phyloP scores from a whole-genome alignment of 2,797 vertebrate species.

The Gobionotothen gibberifrons region DNA sequence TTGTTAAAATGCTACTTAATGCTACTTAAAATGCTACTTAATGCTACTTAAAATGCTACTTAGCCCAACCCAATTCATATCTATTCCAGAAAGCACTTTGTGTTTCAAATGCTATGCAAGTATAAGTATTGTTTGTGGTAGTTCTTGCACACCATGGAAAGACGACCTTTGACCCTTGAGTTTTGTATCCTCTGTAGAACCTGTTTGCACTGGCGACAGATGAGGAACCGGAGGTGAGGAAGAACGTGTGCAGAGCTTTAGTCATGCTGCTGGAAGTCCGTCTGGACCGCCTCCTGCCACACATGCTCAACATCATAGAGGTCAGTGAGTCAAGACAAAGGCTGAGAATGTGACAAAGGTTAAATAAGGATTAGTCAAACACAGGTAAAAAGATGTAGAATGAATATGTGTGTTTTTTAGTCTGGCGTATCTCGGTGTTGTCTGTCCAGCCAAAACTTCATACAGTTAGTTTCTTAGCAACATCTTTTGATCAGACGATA shows the following conservation, averaged over 20 bases:
- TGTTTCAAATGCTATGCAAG: background rate
- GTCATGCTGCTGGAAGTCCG: constrained; percentile 96
- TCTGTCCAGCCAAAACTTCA: background rate
- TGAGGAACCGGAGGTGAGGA: constrained; percentile 93
- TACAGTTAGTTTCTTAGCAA: background rate
- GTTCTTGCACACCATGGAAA: background rate
- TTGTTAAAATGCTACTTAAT: background rate
- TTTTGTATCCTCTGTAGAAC: constrained; percentile 78
- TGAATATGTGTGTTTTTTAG: background rate
- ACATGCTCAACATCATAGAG: constrained; percentile 97
- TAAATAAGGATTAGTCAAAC: background rate
- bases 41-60: background rate
- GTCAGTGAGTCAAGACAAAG: constrained; percentile 68
- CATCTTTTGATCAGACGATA: no score
- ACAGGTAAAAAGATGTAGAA: background rate
- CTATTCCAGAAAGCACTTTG: background rate
- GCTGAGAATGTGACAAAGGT: background rate
- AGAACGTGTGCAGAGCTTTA: constrained; percentile 93
- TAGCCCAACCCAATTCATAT: background rate
- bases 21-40: background rate
- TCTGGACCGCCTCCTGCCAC: constrained; percentile 92
- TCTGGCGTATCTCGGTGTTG: no score
- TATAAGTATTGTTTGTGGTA: background rate
- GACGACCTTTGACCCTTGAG: background rate
- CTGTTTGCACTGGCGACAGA: constrained; percentile 93